phyloP scores from a whole-genome alignment of 1,140 invertebrate genomes.

The Papilio glaucus region DNA sequence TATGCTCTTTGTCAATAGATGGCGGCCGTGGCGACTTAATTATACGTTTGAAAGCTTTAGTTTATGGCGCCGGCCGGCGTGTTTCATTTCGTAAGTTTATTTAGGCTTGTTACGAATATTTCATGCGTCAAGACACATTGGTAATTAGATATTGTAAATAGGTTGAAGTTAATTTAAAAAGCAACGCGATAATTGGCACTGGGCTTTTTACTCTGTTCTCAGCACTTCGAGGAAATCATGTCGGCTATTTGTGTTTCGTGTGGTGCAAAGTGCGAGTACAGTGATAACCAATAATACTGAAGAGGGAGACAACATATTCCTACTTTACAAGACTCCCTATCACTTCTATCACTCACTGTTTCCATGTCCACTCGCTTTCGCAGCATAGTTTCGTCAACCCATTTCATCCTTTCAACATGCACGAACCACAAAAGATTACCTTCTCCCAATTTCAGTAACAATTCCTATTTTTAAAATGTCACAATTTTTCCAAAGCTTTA shows the following conservation, averaged over 20 bases:
- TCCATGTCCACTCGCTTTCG: too few relatives aligned
- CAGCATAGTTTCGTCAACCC: too few relatives aligned
- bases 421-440: too few relatives aligned
- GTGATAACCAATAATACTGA: too few relatives aligned
- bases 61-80: conserved; percentile 36
- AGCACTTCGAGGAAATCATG: conserved; percentile 1
- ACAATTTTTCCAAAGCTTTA: too few relatives aligned
- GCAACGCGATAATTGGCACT: conserved; percentile 30
- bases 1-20: conserved; percentile 21
- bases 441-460: too few relatives aligned
- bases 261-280: too few relatives aligned
- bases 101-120: conserved; percentile 37
- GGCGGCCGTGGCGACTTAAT: conserved; percentile 33
- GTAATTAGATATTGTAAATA: conserved; percentile 39
- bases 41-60: conserved; percentile 36
- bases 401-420: too few relatives aligned
- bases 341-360: too few relatives aligned
- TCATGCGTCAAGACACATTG: conserved; percentile 36
- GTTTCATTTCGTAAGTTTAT: conserved; percentile 39
- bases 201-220: conserved; percentile 24
- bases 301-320: too few relatives aligned
- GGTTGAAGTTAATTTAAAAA: conserved; percentile 31
- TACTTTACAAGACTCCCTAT: too few relatives aligned
- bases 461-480: too few relatives aligned
- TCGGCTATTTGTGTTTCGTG: conserved; percentile 2